Evolutionary conservation across 2,113 vertebrate genomes (phyloP), one percentile per base, ranked within the genome.

Genomic region (Sarotherodon lohbergeri): DNA sequence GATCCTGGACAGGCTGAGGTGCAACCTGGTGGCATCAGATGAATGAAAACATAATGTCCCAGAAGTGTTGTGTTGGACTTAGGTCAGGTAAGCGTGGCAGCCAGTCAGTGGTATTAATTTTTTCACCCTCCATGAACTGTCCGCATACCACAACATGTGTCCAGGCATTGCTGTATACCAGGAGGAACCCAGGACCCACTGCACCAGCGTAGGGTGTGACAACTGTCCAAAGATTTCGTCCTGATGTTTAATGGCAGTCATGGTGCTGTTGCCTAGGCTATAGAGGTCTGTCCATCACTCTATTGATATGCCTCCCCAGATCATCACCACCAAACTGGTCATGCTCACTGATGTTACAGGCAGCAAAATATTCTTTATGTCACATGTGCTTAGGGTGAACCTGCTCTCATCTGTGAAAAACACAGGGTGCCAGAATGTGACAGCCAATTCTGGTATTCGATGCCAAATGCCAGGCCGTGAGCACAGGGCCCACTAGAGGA

Each of bases 1-100:
- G n/a, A 68, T 71, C 36, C 34, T 68, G 63, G 63, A 68, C 63
- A 41, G 11, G 36, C 63, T 68, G 63, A 8, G 19, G 3, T 68
- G 63, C 11, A 68, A 68, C 36, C 11, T 68, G 12, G 12, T 22
- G 63, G 36, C 36, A 41, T 9, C 19, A 14, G 4, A 68, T 41
- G 34, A 0, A 68, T 39, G 17, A 22, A 68, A 22, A 68, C 1
- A 0, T 3, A 2, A 68, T 22, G 34, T 68, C 63, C 63, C 7
- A 41, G 19, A 68, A 39, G n/a, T 41, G 19, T 68, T 63, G 6
- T 68, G 19, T 68, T 41, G 63, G 6, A 41, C 41, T 22, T 1
- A 71, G 63, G 36, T 9, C 36, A 71, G n/a, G n/a, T 9, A 4
- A 71, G 36, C 5, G 0, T 71, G 36, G 63, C 3, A 10, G 63